Base-by-base conservation (phyloP, 2,113 vertebrate genomes). In the Calyptommatus sinebrachiatus region DNA sequence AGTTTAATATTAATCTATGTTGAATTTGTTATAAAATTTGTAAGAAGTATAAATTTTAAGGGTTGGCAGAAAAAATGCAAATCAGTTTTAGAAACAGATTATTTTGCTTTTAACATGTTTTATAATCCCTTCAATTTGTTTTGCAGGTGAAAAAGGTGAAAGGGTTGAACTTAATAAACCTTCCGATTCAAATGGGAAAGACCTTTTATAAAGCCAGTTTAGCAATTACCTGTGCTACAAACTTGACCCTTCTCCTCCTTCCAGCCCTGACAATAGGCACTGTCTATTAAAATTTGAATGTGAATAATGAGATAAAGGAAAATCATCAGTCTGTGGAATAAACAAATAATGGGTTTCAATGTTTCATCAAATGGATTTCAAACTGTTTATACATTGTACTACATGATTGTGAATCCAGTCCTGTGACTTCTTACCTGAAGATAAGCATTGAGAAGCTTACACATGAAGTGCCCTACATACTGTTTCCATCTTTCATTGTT, bases 121-220 rank as follows among this genome's bases (percentile, higher is more conserved):
- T 75, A 22, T 35, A 26, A 45, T 41, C 7, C 7, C 65, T 20
- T 8, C 3, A 11, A 20, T 69, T 69, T 69, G 74, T 67, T 68
- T 61, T 41, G 12, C 95, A 90, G 97, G 97, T 93, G 97, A 98
- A 91, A 98, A 97, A 93, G 97, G 96, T 90, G 96, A 97, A 90
- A 97, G 97, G 94, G 96, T 98, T 89, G 97, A 99, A 90, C 96
- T 98, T 80, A 96, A 93, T 91, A 98, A 97, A 94, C 94, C 97
- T 84, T 96, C 96, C n/a, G 96, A 97, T 85, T 91, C 95, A 77
- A 92, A 95, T 95, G 94, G 95, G 83, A 96, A 95, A 93, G 93
- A 94, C 16, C 88, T 91, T 92, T 87, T 90, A 86, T 83, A 89
- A 83, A 88, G 91, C 89, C 88, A 85, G 84, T 87, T 88, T 91